These are phyloP conservation scores for Pseudochirops cupreus DNA, from an alignment of 2,797 vertebrate genomes.

Conservation along the genomic window DNA sequence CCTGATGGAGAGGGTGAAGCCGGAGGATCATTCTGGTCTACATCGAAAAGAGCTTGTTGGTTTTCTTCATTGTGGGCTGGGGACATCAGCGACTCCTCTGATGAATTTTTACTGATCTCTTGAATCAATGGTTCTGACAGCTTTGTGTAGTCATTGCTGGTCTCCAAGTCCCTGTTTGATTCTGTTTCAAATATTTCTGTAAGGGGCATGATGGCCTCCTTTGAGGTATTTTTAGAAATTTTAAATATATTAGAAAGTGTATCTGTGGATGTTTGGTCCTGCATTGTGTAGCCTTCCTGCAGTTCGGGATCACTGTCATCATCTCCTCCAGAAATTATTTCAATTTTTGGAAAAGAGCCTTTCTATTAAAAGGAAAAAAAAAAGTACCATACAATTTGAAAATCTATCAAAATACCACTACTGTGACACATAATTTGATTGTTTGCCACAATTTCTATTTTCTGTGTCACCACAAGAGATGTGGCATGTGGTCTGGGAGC, in stretches of 20 bases:
- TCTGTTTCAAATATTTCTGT: constrained; percentile 63
- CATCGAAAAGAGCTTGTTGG: rapidly evolving
- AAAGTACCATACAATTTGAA: background rate
- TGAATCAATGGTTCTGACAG: constrained; percentile 75
- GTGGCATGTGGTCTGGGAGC: background rate
- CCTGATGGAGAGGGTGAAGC: constrained; percentile 38
- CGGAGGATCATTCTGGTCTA: background rate
- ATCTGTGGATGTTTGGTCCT: constrained; percentile 39
- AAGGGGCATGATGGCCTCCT: constrained; percentile 51
- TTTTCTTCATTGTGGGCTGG: background rate
- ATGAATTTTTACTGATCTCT: constrained; percentile 62
- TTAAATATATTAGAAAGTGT: constrained; percentile 73
- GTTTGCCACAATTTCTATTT: no score
- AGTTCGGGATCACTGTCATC: constrained; percentile 73
- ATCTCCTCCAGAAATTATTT: constrained; percentile 85
- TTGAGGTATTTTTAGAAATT: constrained; percentile 14
- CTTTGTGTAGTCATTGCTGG: background rate
- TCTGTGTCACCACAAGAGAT: background rate
- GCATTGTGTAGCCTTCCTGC: constrained; percentile 48
- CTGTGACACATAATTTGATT: background rate
- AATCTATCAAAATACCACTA: no score
- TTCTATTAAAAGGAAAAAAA: constrained; percentile 76
- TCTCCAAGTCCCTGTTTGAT: constrained; percentile 9
- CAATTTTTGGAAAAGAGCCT: constrained; percentile 86
- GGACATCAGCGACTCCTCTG: background rate